Percentiles rank a stretch among this genome's conserved stretches.
Evolutionary conservation across 2,113 vertebrate species (phyloP).

Genomic region (Corythornis madagascariensis): DNA sequence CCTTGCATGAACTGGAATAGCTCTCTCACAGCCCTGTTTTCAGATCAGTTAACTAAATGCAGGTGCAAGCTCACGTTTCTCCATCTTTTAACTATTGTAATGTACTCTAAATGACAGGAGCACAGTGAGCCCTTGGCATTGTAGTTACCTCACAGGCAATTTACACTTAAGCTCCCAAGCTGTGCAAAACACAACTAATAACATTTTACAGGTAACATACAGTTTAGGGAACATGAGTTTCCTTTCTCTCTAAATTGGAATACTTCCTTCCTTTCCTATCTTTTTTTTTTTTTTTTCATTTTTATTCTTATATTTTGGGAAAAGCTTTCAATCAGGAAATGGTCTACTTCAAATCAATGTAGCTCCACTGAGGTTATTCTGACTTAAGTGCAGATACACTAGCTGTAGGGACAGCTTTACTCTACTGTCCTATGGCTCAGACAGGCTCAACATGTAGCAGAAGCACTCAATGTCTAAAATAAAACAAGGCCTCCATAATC

Average conservation of each 20-base stretch:
- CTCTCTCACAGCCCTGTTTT: neutral
- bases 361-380: neutral
- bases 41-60: neutral
- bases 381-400: neutral
- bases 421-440: neutral
- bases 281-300: neutral
- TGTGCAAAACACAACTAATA: neutral
- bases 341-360: neutral
- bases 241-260: neutral
- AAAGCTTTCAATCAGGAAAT: neutral
- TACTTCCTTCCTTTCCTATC: neutral
- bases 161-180: neutral
- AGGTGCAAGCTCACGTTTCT: slow-evolving; percentile 5
- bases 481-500: neutral
- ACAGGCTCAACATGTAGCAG: neutral
- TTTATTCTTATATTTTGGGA: neutral
- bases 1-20: neutral
- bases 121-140: neutral
- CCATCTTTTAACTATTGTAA: neutral
- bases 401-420: neutral
- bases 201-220: neutral
- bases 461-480: neutral
- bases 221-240: neutral
- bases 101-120: neutral
- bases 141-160: neutral